Evolutionary conservation across 1,140 invertebrate genomes (phyloP), one percentile per base, ranked within the genome.

Genomic region (Drosophila repleta): DNA sequence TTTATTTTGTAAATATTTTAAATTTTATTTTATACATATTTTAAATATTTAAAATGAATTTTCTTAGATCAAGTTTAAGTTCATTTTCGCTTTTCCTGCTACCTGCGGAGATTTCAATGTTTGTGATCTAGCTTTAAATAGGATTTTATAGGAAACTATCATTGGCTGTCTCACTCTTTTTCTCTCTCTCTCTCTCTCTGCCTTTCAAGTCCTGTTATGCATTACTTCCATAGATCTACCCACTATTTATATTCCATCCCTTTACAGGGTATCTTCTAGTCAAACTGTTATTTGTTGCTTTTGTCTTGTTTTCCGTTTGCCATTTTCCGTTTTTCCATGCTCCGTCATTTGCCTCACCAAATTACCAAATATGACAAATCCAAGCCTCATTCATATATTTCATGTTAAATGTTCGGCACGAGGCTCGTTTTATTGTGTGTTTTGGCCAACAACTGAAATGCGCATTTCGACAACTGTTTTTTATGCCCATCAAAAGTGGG

Each of bases 321-420:
- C 39, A 8, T 39, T 41, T 21, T 39, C 13, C 7, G 11, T 24
- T 39, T 39, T 8, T n/a, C 37, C 29, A n/a, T 20, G 24, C 13
- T 8, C 11, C 48, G 26, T 20, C 17, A 24, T 60, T 60, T 46
- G 15, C 32, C 18, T 32, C 35, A 35, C 11, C 26, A 11, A 41
- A 62, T 69, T 66, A 35, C 52, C 13, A 35, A 64, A 57, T 71
- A 65, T 57, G 45, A 71, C 29, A 55, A 58, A 53, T 39, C 15
- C 48, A 48, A 51, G 20, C 15, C 48, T 32, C 35, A 68, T 43
- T 73, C 70, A 48, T 61, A 73, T 68, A 61, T 68, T 55, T 68
- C 55, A 11, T 48, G 48, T 46, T 55, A 61, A 73, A 73, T 55
- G 69, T 39, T 68, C 11, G 55, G 21, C 64, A 61, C 41, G 45